These are phyloP conservation scores for Dasysyrphus tricinctus DNA, from an alignment of 2,888 invertebrate genomes.

Conservation along the genomic window DNA sequence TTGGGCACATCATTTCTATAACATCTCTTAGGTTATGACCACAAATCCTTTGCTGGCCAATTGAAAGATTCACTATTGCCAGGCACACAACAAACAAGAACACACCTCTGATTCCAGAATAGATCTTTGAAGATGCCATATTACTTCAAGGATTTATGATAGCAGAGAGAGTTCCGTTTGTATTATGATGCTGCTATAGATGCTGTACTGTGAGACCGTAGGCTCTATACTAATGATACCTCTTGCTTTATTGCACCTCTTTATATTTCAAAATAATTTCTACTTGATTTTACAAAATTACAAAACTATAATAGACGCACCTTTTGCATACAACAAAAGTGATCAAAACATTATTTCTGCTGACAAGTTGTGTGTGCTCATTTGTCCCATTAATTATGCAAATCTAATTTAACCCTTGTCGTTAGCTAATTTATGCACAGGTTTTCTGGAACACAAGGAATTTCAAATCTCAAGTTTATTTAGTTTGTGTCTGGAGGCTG, in stretches of 20 bases:
- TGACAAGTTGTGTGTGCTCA: conserved; percentile 63
- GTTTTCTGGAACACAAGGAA: conserved; percentile 24
- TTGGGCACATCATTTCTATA: conserved; percentile 44
- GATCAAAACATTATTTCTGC: conserved; percentile 52
- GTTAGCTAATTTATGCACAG: conserved; percentile 57
- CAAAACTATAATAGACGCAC: conserved; percentile 8
- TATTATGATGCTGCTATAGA: not conserved
- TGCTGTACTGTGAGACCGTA: not conserved
- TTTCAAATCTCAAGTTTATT: conserved; percentile 7
- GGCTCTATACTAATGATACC: not conserved
- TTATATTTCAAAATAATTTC: not conserved
- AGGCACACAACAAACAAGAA: not conserved
- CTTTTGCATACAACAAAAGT: conserved; percentile 1
- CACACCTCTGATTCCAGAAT: conserved; percentile 1
- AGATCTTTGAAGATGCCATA: conserved; percentile 16
- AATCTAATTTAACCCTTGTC: conserved; percentile 56
- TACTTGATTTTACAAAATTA: not conserved
- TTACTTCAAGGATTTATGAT: not conserved
- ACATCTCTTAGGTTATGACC: conserved; percentile 18
- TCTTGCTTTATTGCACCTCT: not conserved
- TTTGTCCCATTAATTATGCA: conserved; percentile 73
- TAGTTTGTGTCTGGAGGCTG: conserved; percentile 53
- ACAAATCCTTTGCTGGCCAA: conserved; percentile 35
- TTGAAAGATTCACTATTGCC: conserved; percentile 10
- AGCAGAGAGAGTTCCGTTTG: too few species aligned